Conservation (phyloP, 2,797 vertebrate genomes). For the Anguilla anguilla region DNA sequence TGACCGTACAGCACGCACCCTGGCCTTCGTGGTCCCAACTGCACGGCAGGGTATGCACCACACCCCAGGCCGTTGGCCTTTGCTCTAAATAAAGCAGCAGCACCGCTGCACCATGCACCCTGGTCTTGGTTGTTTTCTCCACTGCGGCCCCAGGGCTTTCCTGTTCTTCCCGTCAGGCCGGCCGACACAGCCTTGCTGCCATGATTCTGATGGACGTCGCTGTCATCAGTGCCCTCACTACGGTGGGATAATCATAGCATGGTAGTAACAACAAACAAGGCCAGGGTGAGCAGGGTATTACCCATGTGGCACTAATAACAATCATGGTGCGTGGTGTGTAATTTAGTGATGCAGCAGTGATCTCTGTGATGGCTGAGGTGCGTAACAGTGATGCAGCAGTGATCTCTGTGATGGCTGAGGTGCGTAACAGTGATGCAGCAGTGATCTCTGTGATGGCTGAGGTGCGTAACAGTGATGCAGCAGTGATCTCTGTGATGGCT, state of each 20-base stretch:
- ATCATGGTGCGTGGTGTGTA: too few species aligned
- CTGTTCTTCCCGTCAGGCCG: neutral
- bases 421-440: neutral
- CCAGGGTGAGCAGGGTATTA: too few species aligned
- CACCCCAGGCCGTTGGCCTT: neutral
- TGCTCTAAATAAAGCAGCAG: neutral
- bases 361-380: too few species aligned
- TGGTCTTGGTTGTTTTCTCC: neutral
- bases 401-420: too few species aligned
- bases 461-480: too few species aligned
- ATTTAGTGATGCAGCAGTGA: too few species aligned
- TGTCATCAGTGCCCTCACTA: neutral
- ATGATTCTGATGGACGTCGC: neutral
- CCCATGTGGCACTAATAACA: too few species aligned
- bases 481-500: too few species aligned
- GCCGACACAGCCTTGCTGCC: neutral
- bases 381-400: too few species aligned
- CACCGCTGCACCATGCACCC: neutral
- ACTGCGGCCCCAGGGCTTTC: neutral
- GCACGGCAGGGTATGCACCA: neutral
- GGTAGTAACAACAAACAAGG: too few species aligned
- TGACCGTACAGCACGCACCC: slow-evolving; percentile 39
- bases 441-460: neutral
- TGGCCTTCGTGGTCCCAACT: slow-evolving; percentile 13
- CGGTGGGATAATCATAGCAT: neutral